Base-by-base conservation (phyloP, 2,113 vertebrate genomes). In the Recurvirostra avosetta region DNA sequence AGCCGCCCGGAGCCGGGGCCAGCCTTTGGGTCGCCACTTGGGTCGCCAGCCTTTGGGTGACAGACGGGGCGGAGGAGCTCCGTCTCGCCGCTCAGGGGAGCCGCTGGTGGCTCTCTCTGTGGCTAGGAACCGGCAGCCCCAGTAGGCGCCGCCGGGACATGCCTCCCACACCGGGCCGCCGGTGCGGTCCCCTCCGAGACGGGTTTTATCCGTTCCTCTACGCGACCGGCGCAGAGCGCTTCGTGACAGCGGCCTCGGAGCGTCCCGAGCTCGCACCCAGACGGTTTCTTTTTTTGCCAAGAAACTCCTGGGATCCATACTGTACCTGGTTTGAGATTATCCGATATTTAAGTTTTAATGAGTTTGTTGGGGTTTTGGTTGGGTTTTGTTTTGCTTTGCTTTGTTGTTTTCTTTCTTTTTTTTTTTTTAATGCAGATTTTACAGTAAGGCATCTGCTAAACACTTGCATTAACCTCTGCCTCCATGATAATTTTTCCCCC, bases 401-500 rank as follows among this genome's bases (percentile, higher is more conserved):
- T 59, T 43, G 29, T 49, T 49, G 8, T 36, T 53, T 9, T 21
- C 50, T 30, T 8, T 29, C 58, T 29, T 50, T 62, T 38, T 21
- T 8, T 2, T 22, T 6, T 43, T 61, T 72, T 63, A 80, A 88
- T n/a, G 78, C 49, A 66, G 80, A 94, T 96, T 97, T 97, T 98
- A 97, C 97, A 97, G 94, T 71, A 93, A 97, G 95, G 96, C 97
- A 97, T 98, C 97, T 98, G 97, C 96, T 97, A 96, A 98, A 98
- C 97, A 97, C 96, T 98, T 95, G 97, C 97, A 98, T 98, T 98
- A 98, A 98, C 98, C 97, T 98, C 97, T 97, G 97, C 82, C 95
- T 96, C 95, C 92, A 94, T 97, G 97, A 97, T 97, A 97, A 98
- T 97, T 98, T 96, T 59, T 66, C 25, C 94, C 95, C 97, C 95